Conservation (phyloP, 2,888 invertebrate species). For the Eupithecia pulchellata region DNA sequence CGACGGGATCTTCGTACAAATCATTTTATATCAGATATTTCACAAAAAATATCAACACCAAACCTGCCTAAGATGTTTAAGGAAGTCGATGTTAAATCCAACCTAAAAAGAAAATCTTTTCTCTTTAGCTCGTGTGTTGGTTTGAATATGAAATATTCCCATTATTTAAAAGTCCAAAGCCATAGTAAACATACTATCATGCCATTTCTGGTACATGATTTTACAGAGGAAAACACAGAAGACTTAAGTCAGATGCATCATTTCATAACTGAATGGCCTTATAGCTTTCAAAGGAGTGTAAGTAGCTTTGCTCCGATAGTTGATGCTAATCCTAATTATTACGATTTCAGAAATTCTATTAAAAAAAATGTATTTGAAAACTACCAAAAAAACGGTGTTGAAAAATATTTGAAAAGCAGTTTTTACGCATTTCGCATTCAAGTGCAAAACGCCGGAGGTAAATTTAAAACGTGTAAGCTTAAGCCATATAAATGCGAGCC, state of each 20-base stretch:
- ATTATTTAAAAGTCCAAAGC: neutral
- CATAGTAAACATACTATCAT: neutral
- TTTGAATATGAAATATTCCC: neutral
- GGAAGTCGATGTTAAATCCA: neutral
- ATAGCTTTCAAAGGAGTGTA: neutral
- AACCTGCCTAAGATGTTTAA: neutral
- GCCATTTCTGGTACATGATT: conserved; percentile 1
- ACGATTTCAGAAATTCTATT: conserved; percentile 3
- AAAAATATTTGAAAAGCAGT: conserved; percentile 2
- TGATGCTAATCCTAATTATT: neutral
- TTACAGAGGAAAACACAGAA: neutral
- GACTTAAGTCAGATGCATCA: neutral
- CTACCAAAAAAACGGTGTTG: neutral
- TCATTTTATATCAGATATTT: neutral
- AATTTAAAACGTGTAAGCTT: neutral
- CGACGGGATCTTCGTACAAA: neutral
- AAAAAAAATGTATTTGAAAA: neutral
- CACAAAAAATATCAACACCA: neutral
- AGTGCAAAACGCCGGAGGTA: neutral
- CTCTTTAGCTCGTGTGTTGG: neutral
- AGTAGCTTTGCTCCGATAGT: neutral
- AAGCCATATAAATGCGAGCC: conserved; percentile 3
- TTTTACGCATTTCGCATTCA: conserved; percentile 1
- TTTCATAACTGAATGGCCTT: neutral
- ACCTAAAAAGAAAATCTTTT: neutral